Conservation (phyloP, 1,140 invertebrate species). For the Zaprionus taronus region DNA sequence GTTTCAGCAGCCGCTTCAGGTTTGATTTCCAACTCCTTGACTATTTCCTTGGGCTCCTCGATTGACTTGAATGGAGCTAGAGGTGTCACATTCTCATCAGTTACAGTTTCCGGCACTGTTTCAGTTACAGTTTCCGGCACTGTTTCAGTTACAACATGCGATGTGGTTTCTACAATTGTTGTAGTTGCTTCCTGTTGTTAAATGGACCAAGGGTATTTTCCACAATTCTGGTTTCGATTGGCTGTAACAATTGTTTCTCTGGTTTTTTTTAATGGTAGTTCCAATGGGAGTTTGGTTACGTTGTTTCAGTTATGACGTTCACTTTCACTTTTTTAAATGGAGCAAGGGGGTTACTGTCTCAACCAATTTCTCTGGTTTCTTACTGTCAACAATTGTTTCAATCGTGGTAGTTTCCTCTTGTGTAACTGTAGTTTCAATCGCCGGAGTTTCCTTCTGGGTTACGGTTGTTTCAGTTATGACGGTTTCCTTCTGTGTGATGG, state of each 20-base stretch:
- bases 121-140: neutral
- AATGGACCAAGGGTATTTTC: too few species aligned
- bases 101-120: neutral
- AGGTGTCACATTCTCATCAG: neutral
- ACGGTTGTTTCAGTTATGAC: neutral
- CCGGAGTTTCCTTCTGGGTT: neutral
- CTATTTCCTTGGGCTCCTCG: neutral
- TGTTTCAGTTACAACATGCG: constrained; percentile 3
- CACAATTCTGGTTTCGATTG: too few species aligned
- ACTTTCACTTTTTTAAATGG: too few species aligned
- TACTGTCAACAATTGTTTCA: neutral
- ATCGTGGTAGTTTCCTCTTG: neutral
- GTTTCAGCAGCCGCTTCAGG: neutral
- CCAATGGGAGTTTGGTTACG: too few species aligned
- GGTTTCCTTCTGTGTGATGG: neutral
- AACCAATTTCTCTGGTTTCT: neutral
- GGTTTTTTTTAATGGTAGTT: too few species aligned
- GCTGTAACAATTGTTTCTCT: too few species aligned
- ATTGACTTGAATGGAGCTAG: constrained; percentile 22
- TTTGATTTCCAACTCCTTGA: neutral
- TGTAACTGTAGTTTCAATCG: neutral
- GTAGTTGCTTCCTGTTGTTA: too few species aligned
- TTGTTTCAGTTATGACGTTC: constrained; percentile 6
- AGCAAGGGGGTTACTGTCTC: neutral
- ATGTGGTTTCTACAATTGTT: neutral